Evolutionary conservation across 2,888 invertebrate genomes (phyloP).

Genomic region (Polia nebulosa): DNA sequence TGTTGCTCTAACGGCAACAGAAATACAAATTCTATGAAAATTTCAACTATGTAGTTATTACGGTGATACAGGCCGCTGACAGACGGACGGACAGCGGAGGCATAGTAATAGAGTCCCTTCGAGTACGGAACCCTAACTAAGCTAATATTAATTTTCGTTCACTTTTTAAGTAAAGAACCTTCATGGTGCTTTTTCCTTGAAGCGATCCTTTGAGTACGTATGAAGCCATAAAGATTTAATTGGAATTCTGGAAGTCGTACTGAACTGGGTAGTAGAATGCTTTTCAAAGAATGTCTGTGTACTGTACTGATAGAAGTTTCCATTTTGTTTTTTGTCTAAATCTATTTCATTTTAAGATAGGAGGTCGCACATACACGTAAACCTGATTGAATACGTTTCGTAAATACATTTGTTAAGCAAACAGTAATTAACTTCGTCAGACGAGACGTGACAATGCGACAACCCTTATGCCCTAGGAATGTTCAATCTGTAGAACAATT

Average conservation of each 20-base stretch:
- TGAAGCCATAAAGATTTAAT: slow-evolving; percentile 6
- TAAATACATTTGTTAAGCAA: slow-evolving; percentile 12
- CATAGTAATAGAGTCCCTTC: no score
- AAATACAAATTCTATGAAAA: no score
- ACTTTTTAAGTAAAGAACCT: not conserved
- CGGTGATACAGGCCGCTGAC: no score
- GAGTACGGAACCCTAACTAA: no score
- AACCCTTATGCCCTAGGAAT: not conserved
- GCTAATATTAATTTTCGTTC: no score
- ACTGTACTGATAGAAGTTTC: no score
- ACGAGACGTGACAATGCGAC: not conserved
- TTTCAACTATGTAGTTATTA: no score
- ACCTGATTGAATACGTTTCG: slow-evolving; percentile 13
- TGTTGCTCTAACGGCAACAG: no score
- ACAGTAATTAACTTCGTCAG: not conserved
- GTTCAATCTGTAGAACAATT: not conserved
- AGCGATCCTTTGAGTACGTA: not conserved
- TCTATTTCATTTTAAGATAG: not conserved
- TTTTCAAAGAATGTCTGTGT: not conserved
- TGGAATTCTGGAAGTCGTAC: not conserved
- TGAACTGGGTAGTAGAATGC: not conserved
- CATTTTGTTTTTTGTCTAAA: not conserved
- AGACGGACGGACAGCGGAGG: no score
- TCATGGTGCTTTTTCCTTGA: not conserved
- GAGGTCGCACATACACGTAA: not conserved